Percentiles rank a stretch among this genome's conserved stretches.
Evolutionary conservation across 2,888 invertebrate species (phyloP).

Genomic region (Folsomia candida): DNA sequence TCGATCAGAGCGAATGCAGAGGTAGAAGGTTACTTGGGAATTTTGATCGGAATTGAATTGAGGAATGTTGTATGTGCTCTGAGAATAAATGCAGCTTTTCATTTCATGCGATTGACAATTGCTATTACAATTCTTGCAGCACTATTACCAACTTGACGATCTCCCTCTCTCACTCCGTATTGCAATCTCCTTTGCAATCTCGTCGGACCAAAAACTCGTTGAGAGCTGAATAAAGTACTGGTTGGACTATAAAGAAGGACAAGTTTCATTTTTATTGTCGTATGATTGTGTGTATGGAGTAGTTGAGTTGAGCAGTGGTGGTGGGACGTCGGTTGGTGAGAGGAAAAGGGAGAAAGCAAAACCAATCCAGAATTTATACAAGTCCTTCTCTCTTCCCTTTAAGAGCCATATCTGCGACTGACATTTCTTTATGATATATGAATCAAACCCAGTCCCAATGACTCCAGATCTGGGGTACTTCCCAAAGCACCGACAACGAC

Average conservation of each 20-base stretch:
- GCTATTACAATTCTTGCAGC: background rate
- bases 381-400: background rate
- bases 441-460: conserved; percentile 30
- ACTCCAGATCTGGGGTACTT: background rate
- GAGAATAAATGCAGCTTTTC: background rate
- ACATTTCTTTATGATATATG: conserved; percentile 43
- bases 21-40: no score
- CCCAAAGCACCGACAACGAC: background rate
- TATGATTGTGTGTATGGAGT: conserved; percentile 10
- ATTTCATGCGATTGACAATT: background rate
- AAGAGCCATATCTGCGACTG: conserved; percentile 37
- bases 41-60: no score
- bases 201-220: no score
- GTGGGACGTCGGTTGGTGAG: no score
- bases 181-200: background rate
- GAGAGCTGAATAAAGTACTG: background rate
- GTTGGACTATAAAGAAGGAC: conserved; percentile 11
- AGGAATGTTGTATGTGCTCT: conserved; percentile 2
- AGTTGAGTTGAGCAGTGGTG: conserved; percentile 10
- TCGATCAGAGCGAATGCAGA: conserved; percentile 14
- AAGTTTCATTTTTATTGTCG: conserved; percentile 22
- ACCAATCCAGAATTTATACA: conserved; percentile 18
- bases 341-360: background rate
- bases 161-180: no score
- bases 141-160: background rate